Conservation (phyloP, 2,113 vertebrate genomes). For the Piprites chloris region DNA sequence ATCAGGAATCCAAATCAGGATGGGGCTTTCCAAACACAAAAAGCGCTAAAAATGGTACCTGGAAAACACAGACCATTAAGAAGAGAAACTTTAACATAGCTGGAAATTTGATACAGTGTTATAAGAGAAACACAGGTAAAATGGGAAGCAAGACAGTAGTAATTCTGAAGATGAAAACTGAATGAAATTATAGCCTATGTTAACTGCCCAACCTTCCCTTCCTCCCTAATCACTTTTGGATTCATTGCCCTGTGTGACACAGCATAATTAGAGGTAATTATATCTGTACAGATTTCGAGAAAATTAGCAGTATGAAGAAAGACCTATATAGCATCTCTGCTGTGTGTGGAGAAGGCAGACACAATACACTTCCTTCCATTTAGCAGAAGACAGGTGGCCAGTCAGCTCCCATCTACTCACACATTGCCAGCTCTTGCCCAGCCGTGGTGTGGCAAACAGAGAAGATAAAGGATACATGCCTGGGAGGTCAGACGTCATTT, state of each 20-base stretch:
- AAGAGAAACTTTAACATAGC: not conserved
- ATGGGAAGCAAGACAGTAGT: not conserved
- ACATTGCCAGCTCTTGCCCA: not conserved
- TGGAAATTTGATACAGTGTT: not conserved
- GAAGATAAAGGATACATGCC: not conserved
- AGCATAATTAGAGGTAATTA: slow-evolving; percentile 24
- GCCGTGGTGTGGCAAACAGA: not conserved
- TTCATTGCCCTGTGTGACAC: not conserved
- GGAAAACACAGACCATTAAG: not conserved
- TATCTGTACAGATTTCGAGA: not conserved
- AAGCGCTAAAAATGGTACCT: not conserved
- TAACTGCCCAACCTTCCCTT: not conserved
- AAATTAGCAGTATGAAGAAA: not conserved
- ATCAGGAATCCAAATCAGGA: not conserved
- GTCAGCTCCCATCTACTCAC: not conserved
- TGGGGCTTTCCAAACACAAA: not conserved
- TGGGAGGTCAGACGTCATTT: not conserved
- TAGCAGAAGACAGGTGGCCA: not conserved
- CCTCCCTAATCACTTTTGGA: not conserved
- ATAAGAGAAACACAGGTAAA: not conserved
- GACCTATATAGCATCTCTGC: not conserved
- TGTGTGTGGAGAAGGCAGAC: not conserved
- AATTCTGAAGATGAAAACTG: not conserved
- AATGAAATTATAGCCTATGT: not conserved
- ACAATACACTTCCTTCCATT: not conserved